Base-by-base conservation (phyloP, 2,888 invertebrate genomes). In the Melinopterus prodromus region DNA sequence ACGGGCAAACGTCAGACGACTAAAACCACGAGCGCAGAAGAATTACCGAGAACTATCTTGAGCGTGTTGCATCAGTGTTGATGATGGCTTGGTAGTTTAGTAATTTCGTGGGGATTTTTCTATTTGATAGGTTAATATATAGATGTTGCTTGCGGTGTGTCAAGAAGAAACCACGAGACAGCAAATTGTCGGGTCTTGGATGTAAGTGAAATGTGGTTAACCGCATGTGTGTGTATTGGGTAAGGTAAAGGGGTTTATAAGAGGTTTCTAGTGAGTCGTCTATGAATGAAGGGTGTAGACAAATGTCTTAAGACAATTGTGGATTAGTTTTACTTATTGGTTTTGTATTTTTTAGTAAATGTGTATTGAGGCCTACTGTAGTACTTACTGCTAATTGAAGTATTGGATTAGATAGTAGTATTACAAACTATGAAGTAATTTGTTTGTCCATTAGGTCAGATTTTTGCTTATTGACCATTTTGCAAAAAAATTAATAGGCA, bases 141-240 rank as follows among this genome's bases (percentile, higher is more conserved):
- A 53, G 53, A 53, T 53, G 53, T 53, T 53, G 53, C 53, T 53
- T 53, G 53, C 7, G 53, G 9, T 53, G 53, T 53, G 53, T 53
- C 53, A 53, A 53, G 5, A 53, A 6, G 12, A 53, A 53, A 53
- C 53, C 53, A 12, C 53, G 12, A 53, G 9, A 12, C 7, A 53
- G 2, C 12, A 53, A 53, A 53, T 53, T 53, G 53, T 53, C 53
- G 53, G 53, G 1, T 53, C 2, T 53, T 53, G 12, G 12, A 53
- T 53, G 53, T 53, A 53, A n/a, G 53, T 53, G 53, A 53, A 53
- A 53, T 53, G 53, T 53, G 53, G 53, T 53, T 53, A 53, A 53
- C 53, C 53, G 12, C 53, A 53, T 53, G 12, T 53, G 5, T 53
- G 53, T 53, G 53, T 9, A 53, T 12, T 1, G 53, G 2, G 53